A percentile compares a stretch with the other conserved stretches of the same genome.
These are phyloP conservation scores for Solen grandis DNA, from an alignment of 1,140 invertebrate genomes.

Conservation along the genomic window DNA sequence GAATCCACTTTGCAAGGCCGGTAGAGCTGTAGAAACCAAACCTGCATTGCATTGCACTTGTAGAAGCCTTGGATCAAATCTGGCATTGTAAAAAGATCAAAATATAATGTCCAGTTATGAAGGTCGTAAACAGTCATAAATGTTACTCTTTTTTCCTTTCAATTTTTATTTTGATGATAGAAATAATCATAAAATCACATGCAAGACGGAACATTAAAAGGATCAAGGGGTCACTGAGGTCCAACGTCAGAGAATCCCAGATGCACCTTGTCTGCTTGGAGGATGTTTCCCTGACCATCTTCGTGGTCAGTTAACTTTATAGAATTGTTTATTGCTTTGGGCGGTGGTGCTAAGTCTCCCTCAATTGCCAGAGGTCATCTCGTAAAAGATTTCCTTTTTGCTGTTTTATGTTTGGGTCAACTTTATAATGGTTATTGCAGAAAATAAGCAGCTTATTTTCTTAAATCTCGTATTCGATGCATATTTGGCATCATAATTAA, in stretches of 20 bases:
- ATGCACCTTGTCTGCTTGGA: conserved; percentile 36
- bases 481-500: too few relatives aligned
- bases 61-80: too few relatives aligned
- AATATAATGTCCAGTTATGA: conserved; percentile 50
- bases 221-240: neutral
- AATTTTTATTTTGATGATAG: conserved; percentile 51
- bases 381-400: neutral
- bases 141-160: conserved; percentile 30
- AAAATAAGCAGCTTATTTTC: too few relatives aligned
- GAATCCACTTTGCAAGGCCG: too few relatives aligned
- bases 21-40: too few relatives aligned
- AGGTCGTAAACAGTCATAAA: conserved; percentile 49
- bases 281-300: conserved; percentile 24
- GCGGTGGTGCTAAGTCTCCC: neutral
- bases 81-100: conserved; percentile 34
- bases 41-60: too few relatives aligned
- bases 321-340: conserved; percentile 45
- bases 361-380: neutral
- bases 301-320: conserved; percentile 52
- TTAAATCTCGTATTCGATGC: too few relatives aligned
- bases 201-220: conserved; percentile 49
- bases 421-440: too few relatives aligned
- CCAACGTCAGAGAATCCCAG: conserved; percentile 22
- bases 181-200: conserved; percentile 58
- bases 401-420: too few relatives aligned